Evolutionary conservation across 2,888 invertebrate genomes (phyloP).

Genomic region (Bimastos eiseni): DNA sequence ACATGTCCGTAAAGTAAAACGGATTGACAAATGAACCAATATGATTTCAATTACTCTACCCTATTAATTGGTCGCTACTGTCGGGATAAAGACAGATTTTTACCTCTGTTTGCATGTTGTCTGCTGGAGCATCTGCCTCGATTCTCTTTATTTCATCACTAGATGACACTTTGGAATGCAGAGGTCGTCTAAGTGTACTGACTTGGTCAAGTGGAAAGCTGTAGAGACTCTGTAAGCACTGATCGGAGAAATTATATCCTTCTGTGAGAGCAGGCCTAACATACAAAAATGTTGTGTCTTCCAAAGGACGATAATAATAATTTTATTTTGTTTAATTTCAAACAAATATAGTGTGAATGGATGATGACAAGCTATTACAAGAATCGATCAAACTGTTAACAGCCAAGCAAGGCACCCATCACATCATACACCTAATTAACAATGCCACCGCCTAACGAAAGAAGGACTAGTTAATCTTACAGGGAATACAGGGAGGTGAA

Average conservation of each 20-base stretch:
- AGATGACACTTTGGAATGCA: not conserved
- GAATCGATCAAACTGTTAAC: no score
- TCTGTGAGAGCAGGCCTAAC: conserved; percentile 68
- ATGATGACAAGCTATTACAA: no score
- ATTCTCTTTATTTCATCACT: not conserved
- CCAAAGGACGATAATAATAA: not conserved
- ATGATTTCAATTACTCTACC: not conserved
- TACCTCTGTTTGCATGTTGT: not conserved
- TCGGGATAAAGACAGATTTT: not conserved
- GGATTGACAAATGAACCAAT: not conserved
- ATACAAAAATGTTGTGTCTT: conserved; percentile 31
- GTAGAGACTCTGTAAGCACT: conserved; percentile 73
- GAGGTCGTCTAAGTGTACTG: conserved; percentile 28
- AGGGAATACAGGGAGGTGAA: no score
- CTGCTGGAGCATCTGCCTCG: not conserved
- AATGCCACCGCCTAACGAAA: no score
- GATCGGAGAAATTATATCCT: conserved; percentile 77
- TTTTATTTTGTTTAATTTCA: no score
- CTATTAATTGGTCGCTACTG: not conserved
- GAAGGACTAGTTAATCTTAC: no score
- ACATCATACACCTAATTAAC: no score
- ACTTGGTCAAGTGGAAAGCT: conserved; percentile 61
- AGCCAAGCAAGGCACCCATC: no score
- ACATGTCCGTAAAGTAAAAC: not conserved
- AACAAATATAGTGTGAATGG: no score